Evolutionary conservation across 2,888 invertebrate species (phyloP).

Genomic region (Uloborus plumipes): DNA sequence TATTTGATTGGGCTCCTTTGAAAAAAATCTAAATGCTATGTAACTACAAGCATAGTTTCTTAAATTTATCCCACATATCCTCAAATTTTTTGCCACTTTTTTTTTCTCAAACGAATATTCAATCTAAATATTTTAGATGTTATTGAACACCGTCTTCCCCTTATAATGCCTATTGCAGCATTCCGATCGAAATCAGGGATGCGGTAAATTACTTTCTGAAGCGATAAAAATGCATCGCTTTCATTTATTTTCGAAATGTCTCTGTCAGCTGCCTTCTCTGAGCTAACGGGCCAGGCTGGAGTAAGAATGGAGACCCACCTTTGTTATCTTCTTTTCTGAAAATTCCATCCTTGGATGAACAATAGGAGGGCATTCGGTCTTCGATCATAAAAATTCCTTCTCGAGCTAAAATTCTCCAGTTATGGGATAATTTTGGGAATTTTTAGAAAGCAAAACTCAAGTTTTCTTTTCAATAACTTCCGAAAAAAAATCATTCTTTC

Average conservation of each 20-base stretch:
- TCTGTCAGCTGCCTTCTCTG: slow-evolving; percentile 52
- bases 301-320: slow-evolving; percentile 1
- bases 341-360: slow-evolving; percentile 19
- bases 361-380: slow-evolving; percentile 37
- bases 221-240: slow-evolving; percentile 34
- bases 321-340: slow-evolving; percentile 28
- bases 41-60: too few relatives aligned
- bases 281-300: slow-evolving; percentile 16
- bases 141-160: slow-evolving; percentile 9
- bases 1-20: too few relatives aligned
- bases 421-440: too few relatives aligned
- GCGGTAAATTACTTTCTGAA: slow-evolving; percentile 47
- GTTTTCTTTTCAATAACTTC: too few relatives aligned
- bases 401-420: too few relatives aligned
- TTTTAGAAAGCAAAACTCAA: too few relatives aligned
- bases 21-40: too few relatives aligned
- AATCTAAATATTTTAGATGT: too few relatives aligned
- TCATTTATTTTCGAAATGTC: slow-evolving; percentile 57
- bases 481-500: too few relatives aligned
- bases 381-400: slow-evolving; percentile 38
- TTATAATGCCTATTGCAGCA: slow-evolving; percentile 39
- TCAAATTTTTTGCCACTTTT: too few relatives aligned
- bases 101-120: too few relatives aligned
- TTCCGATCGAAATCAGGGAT: slow-evolving; percentile 28
- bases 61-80: too few relatives aligned